Conservation (phyloP, 2,113 vertebrate species). For the Clarias magur region DNA sequence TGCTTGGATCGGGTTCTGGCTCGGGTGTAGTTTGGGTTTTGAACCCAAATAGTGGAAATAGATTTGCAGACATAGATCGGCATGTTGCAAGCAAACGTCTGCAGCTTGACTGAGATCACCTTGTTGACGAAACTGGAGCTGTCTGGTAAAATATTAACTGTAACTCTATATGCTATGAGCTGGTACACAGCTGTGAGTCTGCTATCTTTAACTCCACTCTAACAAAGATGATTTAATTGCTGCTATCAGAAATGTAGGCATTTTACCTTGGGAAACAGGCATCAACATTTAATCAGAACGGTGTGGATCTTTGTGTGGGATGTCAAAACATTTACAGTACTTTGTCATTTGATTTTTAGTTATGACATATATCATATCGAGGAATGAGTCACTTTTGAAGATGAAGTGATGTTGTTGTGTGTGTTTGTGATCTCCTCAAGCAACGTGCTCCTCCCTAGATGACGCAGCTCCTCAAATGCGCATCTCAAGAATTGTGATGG, state of each 20-base stretch:
- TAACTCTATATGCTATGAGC: constrained; percentile 38
- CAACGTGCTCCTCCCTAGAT: not conserved
- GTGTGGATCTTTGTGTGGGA: not conserved
- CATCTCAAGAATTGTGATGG: constrained; percentile 1
- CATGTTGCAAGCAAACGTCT: not conserved
- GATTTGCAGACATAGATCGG: not conserved
- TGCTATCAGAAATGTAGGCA: not conserved
- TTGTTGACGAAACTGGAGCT: constrained; percentile 34
- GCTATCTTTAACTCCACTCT: not conserved
- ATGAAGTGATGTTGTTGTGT: not conserved
- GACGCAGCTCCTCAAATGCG: not conserved
- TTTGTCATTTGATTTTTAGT: not conserved
- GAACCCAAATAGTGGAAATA: not conserved
- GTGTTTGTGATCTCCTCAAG: not conserved
- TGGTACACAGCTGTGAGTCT: constrained; percentile 28
- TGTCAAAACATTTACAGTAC: not conserved
- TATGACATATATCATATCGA: not conserved
- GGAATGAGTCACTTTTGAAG: not conserved
- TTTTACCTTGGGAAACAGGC: not conserved
- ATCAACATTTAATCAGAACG: not conserved
- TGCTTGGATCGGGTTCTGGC: not conserved
- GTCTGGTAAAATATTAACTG: constrained; percentile 61
- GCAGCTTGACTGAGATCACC: not conserved
- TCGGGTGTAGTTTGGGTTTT: not conserved
- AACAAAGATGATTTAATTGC: not conserved